phyloP scores from a whole-genome alignment of 2,888 invertebrate species.

The Petrolisthes cinctipes region DNA sequence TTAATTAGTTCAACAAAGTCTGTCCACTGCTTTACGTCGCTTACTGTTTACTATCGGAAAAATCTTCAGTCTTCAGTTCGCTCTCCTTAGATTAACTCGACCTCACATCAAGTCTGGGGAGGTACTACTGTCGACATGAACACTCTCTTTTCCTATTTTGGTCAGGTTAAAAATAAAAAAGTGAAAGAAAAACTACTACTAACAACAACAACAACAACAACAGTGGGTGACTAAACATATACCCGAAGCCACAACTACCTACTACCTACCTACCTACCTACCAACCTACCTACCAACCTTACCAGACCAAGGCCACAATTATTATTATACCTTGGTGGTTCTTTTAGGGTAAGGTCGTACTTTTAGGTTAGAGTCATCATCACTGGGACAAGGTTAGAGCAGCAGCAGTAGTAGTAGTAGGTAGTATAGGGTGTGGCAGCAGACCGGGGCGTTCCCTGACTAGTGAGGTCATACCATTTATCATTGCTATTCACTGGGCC shows the following conservation, averaged over 20 bases:
- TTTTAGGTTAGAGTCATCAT: not conserved
- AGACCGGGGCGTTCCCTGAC: not conserved
- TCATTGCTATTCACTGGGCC: not conserved
- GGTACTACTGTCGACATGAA: no score
- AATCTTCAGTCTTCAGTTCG: no score
- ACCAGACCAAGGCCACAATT: not conserved
- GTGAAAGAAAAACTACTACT: no score
- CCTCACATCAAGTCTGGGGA: no score
- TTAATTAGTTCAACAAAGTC: no score
- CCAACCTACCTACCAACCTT: not conserved
- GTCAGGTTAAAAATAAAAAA: no score
- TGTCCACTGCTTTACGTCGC: no score
- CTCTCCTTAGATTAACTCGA: no score
- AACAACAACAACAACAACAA: not conserved
- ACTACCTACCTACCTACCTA: not conserved
- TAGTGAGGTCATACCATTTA: not conserved
- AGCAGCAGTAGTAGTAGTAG: not conserved
- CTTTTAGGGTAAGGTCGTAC: not conserved
- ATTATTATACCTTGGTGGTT: not conserved
- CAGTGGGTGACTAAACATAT: not conserved
- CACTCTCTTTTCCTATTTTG: no score
- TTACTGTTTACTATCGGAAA: no score
- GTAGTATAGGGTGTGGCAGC: not conserved
- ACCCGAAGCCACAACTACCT: not conserved
- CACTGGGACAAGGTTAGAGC: not conserved